Conservation (phyloP, 2,113 vertebrate genomes). For the Corythoichthys intestinalis region DNA sequence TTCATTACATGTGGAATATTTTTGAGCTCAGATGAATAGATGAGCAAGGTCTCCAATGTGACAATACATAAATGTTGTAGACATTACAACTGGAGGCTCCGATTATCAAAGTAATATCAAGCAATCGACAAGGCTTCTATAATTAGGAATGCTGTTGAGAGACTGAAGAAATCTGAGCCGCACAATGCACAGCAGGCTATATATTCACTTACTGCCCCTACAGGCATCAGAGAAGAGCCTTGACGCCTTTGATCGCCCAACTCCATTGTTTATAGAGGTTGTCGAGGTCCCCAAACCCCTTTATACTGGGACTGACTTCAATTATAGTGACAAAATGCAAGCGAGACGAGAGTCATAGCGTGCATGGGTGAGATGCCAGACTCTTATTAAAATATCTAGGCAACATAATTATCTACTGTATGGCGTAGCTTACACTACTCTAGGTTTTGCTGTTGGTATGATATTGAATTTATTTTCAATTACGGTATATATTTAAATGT, state of each 20-base stretch:
- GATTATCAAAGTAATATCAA: conserved; percentile 65
- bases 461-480: no score
- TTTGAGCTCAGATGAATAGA: neutral
- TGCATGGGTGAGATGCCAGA: neutral
- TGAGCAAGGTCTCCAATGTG: conserved; percentile 3
- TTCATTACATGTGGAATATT: conserved; percentile 9
- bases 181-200: conserved; percentile 70
- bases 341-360: conserved; percentile 16
- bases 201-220: conserved; percentile 70
- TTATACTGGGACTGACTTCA: conserved; percentile 45
- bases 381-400: conserved; percentile 5
- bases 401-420: neutral
- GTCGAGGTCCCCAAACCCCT: conserved; percentile 51
- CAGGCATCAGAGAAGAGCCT: conserved; percentile 56
- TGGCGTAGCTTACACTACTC: neutral
- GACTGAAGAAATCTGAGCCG: conserved; percentile 46
- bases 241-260: conserved; percentile 65
- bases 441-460: neutral
- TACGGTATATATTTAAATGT: no score
- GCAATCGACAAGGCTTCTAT: conserved; percentile 64
- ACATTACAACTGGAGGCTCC: conserved; percentile 54
- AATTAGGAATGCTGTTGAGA: conserved; percentile 61
- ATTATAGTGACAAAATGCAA: conserved; percentile 26
- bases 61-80: conserved; percentile 54
- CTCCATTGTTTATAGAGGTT: conserved; percentile 63